Percentiles rank a stretch among this genome's conserved stretches.
Conservation (phyloP, 2,113 vertebrate species). For the Gnathonemus longibarbis region DNA sequence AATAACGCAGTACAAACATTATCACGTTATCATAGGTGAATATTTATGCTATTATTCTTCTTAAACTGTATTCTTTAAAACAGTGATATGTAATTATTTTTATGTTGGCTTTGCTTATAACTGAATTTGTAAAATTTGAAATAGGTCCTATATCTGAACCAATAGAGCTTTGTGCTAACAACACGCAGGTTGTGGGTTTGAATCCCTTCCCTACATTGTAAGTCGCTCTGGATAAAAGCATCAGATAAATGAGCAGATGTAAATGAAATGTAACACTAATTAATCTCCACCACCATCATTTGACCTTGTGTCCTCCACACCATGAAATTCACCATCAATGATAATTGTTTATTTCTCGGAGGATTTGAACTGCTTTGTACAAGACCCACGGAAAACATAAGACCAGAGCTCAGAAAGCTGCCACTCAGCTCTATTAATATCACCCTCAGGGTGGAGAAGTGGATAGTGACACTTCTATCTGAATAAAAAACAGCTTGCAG, state of each 20-base stretch:
- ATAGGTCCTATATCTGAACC: background rate
- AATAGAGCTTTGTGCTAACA: background rate
- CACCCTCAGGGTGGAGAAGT: background rate
- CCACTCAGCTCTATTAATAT: background rate
- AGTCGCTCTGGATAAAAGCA: background rate
- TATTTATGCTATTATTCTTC: background rate
- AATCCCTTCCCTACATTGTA: background rate
- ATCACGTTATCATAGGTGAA: background rate
- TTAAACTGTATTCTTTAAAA: background rate
- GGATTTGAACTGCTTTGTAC: background rate
- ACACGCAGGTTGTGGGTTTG: background rate
- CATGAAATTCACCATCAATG: background rate
- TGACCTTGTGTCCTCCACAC: background rate
- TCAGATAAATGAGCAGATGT: background rate
- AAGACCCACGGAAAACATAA: background rate
- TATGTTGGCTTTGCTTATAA: background rate
- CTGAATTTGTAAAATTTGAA: background rate
- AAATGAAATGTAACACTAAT: background rate
- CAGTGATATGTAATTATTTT: background rate
- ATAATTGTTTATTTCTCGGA: background rate
- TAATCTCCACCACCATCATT: background rate
- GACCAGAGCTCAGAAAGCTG: background rate
- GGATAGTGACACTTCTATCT: background rate
- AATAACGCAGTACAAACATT: background rate
- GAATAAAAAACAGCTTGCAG: background rate